Evolutionary conservation across 2,888 invertebrate genomes (phyloP).

Genomic region (Bedellia somnulentella): DNA sequence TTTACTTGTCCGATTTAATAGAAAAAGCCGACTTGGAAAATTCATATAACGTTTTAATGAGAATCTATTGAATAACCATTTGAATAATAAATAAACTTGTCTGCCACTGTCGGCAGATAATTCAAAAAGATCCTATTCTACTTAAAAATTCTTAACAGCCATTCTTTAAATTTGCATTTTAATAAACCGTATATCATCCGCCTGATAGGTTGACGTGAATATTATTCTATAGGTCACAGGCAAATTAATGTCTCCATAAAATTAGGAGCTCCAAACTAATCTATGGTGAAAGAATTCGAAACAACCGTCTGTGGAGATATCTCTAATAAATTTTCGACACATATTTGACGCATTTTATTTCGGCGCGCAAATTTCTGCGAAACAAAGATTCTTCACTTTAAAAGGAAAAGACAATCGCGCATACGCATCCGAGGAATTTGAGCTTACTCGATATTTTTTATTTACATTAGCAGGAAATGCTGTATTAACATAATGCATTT

Average conservation of each 20-base stretch:
- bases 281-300: constrained; percentile 32
- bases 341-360: constrained; percentile 30
- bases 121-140: too few relatives aligned
- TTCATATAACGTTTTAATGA: too few relatives aligned
- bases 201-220: constrained; percentile 20
- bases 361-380: constrained; percentile 17
- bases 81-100: too few relatives aligned
- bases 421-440: constrained; percentile 34
- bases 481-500: constrained; percentile 48
- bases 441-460: constrained; percentile 11
- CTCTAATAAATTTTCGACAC: constrained; percentile 39
- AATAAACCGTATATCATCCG: constrained; percentile 30
- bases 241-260: constrained; percentile 37
- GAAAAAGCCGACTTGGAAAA: not conserved
- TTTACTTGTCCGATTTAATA: constrained; percentile 8
- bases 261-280: constrained; percentile 37
- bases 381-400: constrained; percentile 21
- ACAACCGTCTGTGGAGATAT: constrained; percentile 26
- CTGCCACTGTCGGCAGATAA: too few relatives aligned
- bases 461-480: constrained; percentile 37
- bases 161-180: constrained; percentile 2
- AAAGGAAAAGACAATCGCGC: constrained; percentile 18
- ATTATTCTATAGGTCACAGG: constrained; percentile 35
- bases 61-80: too few relatives aligned
- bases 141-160: too few relatives aligned